Conservation (phyloP, 2,888 invertebrate species). For the Lissocephala sabroskyi region DNA sequence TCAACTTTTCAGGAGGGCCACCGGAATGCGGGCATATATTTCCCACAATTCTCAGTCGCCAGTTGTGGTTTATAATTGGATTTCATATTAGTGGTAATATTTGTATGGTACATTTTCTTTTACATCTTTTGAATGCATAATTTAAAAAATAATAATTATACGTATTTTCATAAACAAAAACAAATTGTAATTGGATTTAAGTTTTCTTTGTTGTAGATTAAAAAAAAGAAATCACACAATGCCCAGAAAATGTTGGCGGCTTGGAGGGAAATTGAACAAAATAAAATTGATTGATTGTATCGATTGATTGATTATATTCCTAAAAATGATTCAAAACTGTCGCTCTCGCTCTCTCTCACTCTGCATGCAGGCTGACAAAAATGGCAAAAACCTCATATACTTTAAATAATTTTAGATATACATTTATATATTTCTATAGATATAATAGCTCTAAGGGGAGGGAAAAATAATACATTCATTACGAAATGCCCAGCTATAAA, state of each 20-base stretch:
- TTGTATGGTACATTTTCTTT: conserved; percentile 49
- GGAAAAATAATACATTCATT: conserved; percentile 1
- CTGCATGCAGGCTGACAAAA: conserved; percentile 15
- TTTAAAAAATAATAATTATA: conserved; percentile 48
- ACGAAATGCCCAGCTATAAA: neutral
- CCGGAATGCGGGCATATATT: no score
- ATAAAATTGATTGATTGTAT: neutral
- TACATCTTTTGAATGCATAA: conserved; percentile 62
- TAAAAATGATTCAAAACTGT: no score
- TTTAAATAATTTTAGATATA: conserved; percentile 19
- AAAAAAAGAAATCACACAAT: conserved; percentile 49
- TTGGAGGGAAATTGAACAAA: no score
- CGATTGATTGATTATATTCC: neutral
- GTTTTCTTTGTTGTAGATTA: neutral
- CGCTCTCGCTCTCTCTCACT: no score
- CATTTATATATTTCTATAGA: no score
- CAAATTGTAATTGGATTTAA: conserved; percentile 47
- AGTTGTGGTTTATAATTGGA: no score
- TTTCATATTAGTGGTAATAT: conserved; percentile 17
- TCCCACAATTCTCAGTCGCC: no score
- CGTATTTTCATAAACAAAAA: conserved; percentile 50
- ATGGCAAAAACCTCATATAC: conserved; percentile 42
- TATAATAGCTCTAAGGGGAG: neutral
- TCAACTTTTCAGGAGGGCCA: no score
- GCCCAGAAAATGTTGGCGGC: no score